These are phyloP conservation scores for Erebia palarica DNA, from an alignment of 2,888 invertebrate genomes.

Conservation along the genomic window DNA sequence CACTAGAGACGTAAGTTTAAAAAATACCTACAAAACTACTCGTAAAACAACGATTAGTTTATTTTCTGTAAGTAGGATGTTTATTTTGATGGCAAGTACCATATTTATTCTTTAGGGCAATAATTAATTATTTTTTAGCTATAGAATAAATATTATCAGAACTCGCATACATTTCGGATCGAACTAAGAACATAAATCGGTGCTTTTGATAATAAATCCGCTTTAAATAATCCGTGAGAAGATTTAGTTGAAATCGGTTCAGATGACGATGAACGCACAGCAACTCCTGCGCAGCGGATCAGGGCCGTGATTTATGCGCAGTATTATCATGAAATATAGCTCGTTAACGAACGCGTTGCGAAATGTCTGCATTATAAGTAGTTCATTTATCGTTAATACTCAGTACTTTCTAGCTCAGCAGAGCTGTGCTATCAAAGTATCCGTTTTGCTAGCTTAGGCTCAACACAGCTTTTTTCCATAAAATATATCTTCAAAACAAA, in stretches of 20 bases:
- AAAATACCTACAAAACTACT: too few species aligned
- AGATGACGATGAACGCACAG: conserved; percentile 26
- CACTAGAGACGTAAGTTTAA: too few species aligned
- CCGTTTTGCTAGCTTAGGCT: too few species aligned
- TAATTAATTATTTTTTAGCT: too few species aligned
- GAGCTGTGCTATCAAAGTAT: too few species aligned
- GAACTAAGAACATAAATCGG: conserved; percentile 17
- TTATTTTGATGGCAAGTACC: too few species aligned
- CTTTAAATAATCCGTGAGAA: conserved; percentile 27
- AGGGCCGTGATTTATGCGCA: conserved; percentile 49
- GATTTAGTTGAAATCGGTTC: conserved; percentile 29
- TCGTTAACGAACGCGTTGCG: conserved; percentile 47
- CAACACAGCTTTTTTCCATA: too few species aligned
- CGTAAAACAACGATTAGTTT: too few species aligned
- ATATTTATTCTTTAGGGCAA: too few species aligned
- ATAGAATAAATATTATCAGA: background rate
- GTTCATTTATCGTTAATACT: background rate
- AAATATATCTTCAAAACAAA: too few species aligned
- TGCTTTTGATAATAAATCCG: conserved; percentile 21
- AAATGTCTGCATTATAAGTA: conserved; percentile 3
- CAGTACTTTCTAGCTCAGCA: background rate
- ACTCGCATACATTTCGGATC: background rate
- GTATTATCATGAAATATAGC: conserved; percentile 53
- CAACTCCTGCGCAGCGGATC: conserved; percentile 49
- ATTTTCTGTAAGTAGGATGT: too few species aligned